These are phyloP conservation scores for Schlechtendalia chinensis DNA, from an alignment of 1,140 invertebrate genomes.

Conservation along the genomic window DNA sequence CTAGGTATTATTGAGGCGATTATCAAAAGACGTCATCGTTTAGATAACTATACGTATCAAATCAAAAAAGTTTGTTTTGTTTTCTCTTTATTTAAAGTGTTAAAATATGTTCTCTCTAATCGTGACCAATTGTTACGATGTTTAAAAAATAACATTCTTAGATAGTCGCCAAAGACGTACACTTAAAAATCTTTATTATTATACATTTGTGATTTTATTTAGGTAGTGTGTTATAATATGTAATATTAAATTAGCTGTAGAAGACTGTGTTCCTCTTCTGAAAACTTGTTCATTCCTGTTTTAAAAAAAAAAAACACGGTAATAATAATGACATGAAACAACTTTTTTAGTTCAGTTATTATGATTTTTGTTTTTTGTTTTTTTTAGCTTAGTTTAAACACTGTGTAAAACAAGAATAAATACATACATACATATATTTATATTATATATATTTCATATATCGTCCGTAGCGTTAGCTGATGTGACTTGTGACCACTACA, in stretches of 20 bases:
- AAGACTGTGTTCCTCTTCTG: conserved; percentile 48
- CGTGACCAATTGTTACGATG: too few relatives aligned
- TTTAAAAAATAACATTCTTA: not conserved
- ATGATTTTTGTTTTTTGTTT: not conserved
- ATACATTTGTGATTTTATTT: conserved; percentile 8
- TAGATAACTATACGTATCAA: not conserved
- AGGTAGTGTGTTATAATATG: not conserved
- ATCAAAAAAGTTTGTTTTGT: too few relatives aligned
- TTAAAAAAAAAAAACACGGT: conserved; percentile 17
- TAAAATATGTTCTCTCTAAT: too few relatives aligned
- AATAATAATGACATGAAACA: not conserved
- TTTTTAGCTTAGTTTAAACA: not conserved
- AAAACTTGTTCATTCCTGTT: conserved; percentile 47
- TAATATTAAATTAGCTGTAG: conserved; percentile 18
- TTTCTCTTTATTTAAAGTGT: too few relatives aligned
- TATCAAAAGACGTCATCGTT: not conserved
- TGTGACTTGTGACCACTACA: too few relatives aligned
- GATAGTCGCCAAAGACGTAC: not conserved
- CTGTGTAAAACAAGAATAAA: not conserved
- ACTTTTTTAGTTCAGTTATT: not conserved
- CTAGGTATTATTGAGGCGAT: not conserved
- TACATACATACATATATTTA: not conserved
- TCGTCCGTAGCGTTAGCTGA: too few relatives aligned
- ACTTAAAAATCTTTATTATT: not conserved
- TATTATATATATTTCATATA: not conserved